Evolutionary conservation across 2,888 invertebrate genomes (phyloP).

Genomic region (Brachylomia viminalis): DNA sequence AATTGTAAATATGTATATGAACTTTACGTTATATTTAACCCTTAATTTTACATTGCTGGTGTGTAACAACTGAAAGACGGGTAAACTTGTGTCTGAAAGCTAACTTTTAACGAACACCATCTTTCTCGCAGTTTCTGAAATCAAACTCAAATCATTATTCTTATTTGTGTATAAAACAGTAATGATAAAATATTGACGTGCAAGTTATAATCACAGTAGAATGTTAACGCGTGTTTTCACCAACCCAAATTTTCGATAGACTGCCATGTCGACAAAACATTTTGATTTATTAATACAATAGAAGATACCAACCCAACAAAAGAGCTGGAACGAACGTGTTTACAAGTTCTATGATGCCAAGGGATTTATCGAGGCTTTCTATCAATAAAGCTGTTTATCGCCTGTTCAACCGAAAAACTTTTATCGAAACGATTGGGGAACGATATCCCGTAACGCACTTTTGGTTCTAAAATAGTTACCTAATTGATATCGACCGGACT

Average conservation of each 20-base stretch:
- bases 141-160: not conserved
- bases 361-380: slow-evolving; percentile 55
- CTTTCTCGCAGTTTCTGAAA: not conserved
- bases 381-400: slow-evolving; percentile 54
- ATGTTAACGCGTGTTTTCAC: not conserved
- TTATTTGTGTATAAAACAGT: not conserved
- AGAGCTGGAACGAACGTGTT: slow-evolving; percentile 42
- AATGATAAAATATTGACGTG: not conserved
- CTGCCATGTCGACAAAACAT: not conserved
- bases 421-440: slow-evolving; percentile 43
- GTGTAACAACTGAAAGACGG: not conserved
- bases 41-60: not conserved
- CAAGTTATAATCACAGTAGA: not conserved
- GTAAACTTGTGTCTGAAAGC: not conserved
- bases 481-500: slow-evolving; percentile 49
- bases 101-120: not conserved
- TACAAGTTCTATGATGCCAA: slow-evolving; percentile 46
- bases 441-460: slow-evolving; percentile 34
- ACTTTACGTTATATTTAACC: slow-evolving; percentile 1
- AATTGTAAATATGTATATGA: not conserved
- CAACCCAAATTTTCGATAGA: not conserved
- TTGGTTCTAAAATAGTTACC: slow-evolving; percentile 35
- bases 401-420: slow-evolving; percentile 48
- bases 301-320: slow-evolving; percentile 38
- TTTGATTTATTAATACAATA: slow-evolving; percentile 40